Base-by-base conservation (phyloP, 92 coral and sea anemone genomes). In the Epizoanthus scotinus region DNA sequence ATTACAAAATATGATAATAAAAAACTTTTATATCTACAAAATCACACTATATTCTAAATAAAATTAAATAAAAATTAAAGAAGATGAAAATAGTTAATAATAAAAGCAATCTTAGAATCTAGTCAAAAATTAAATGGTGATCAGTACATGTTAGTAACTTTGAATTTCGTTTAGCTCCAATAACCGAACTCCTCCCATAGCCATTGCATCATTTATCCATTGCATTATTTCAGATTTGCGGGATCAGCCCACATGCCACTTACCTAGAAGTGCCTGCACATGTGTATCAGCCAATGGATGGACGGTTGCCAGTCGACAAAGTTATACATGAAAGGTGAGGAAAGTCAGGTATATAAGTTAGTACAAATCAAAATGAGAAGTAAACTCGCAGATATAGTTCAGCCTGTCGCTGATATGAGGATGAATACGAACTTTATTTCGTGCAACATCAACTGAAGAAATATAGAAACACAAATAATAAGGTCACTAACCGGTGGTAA, bases 401-500 rank as follows among this genome's bases (percentile, higher is more conserved):
- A 50, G 15, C 29, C 18, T 54, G 40, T 56, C 15, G 2, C 54
- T 21, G 27, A 6, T 25, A 15, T 0, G 36, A 42, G 14, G 36
- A 52, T 67, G 6, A 42, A 42, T 42, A 8, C 6, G 49, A 8
- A 5, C 49, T 42, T 42, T 8, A 0, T 42, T 8, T 42, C 6
- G 49, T 42, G 7, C 49, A 42, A 2, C 49, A 42, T 8, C 3
- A 42, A 42, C 49, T 0, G 8, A 42, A 2, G 49, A 42, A 42
- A 42, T 42, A 42, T 42, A 5, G 49, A 8, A 42, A 42, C 3
- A 42, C 49, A 42, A 42, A 42, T 5, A 8, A 5, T 31, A 57
- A 18, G 22, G 26, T 36, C 27, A 74, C 99, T 86, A 75, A 95
- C 99, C 86, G 94, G 90, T 8, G 99, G 99, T 19, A 95, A 53